These are phyloP conservation scores for Drosophila subquinaria DNA, from an alignment of 2,888 invertebrate species.

Conservation along the genomic window DNA sequence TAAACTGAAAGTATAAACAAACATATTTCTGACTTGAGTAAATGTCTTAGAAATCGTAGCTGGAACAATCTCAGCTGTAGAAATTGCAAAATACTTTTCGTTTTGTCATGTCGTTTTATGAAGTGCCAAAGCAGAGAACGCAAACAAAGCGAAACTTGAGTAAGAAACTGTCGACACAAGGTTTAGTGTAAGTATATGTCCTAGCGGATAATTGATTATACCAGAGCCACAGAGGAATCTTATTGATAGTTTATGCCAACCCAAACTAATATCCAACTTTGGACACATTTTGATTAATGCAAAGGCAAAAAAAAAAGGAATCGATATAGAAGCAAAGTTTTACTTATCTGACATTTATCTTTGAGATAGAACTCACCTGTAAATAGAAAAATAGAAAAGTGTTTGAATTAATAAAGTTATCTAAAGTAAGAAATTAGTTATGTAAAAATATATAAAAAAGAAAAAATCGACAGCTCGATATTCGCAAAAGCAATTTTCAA, in stretches of 20 bases:
- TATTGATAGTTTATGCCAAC: conserved; percentile 32
- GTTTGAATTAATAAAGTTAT: conserved; percentile 12
- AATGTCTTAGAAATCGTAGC: conserved; percentile 14
- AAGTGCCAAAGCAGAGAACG: conserved; percentile 25
- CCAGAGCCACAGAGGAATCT: conserved; percentile 11
- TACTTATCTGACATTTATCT: conserved; percentile 40
- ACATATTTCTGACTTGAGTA: conserved; percentile 43
- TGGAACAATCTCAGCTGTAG: conserved; percentile 32
- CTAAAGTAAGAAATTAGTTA: not conserved
- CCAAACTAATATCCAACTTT: conserved; percentile 24
- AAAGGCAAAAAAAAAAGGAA: conserved; percentile 35
- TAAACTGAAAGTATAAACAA: conserved; percentile 51
- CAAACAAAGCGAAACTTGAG: conserved; percentile 25
- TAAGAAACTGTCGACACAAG: conserved; percentile 8
- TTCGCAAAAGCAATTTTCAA: too few species aligned
- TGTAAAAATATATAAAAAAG: too few species aligned
- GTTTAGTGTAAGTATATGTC: not conserved
- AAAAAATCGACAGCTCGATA: too few species aligned
- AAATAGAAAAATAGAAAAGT: conserved; percentile 41
- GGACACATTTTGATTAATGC: conserved; percentile 60
- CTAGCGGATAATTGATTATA: conserved; percentile 49
- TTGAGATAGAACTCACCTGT: conserved; percentile 54
- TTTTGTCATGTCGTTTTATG: conserved; percentile 52
- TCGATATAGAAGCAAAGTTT: conserved; percentile 14
- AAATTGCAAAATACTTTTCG: conserved; percentile 56